These are phyloP conservation scores for Albula glossodonta DNA, from an alignment of 2,113 vertebrate species.

Conservation along the genomic window DNA sequence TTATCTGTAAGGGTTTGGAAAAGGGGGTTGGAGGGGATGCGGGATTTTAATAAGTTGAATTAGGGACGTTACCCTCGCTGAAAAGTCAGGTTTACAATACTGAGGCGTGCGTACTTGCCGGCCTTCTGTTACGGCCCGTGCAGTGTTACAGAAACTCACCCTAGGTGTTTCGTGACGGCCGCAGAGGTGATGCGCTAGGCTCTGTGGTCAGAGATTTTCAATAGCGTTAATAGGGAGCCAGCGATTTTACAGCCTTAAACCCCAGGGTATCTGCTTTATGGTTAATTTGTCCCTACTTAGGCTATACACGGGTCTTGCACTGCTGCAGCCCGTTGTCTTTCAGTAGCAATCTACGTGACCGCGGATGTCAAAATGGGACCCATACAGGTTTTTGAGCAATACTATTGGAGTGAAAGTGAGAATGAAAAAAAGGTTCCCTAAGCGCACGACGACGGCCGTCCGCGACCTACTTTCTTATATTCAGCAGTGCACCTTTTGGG, in stretches of 20 bases:
- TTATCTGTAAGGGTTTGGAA: neutral
- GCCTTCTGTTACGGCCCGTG: neutral
- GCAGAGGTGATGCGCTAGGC: conserved; percentile 34
- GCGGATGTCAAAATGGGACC: neutral
- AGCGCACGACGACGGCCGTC: neutral
- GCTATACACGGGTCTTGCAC: neutral
- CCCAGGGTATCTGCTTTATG: conserved; percentile 55
- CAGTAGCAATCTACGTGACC: neutral
- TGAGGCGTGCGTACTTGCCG: neutral
- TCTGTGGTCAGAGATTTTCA: conserved; percentile 57
- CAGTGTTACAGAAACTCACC: conserved; percentile 8
- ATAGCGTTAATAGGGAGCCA: conserved; percentile 37
- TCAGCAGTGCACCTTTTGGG: conserved; percentile 3
- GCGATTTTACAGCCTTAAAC: conserved; percentile 60
- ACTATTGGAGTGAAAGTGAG: neutral
- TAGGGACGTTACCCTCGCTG: neutral
- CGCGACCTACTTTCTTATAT: conserved; percentile 9
- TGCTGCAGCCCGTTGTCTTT: neutral
- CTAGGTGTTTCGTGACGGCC: conserved; percentile 11
- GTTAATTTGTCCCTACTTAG: conserved; percentile 26
- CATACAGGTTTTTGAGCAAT: neutral
- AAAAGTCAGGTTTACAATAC: neutral
- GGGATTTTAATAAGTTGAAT: neutral
- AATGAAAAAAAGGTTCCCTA: neutral
- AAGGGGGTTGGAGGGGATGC: neutral